Conservation (phyloP, 1,140 invertebrate genomes). For the Anoplolepis gracilipes region DNA sequence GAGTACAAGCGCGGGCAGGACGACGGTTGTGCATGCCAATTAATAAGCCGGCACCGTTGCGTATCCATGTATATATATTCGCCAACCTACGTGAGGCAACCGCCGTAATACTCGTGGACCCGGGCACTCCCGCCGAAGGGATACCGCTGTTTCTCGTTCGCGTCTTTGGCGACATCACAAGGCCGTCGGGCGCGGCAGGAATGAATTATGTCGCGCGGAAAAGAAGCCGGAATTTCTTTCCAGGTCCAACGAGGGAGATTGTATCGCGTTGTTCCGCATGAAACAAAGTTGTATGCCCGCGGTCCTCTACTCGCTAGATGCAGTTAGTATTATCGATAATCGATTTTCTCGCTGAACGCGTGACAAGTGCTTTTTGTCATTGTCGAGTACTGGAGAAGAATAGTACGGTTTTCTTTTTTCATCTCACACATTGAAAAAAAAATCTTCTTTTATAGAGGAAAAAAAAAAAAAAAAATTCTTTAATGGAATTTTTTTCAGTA, state of each 20-base stretch:
- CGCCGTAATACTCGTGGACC: not conserved
- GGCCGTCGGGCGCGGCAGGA: not conserved
- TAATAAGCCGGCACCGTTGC: conserved; percentile 62
- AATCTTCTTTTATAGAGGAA: too few relatives aligned
- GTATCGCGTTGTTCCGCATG: not conserved
- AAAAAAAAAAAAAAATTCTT: not conserved
- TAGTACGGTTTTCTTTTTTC: not conserved
- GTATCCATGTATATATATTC: conserved; percentile 26
- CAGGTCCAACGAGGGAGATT: not conserved
- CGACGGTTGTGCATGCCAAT: conserved; percentile 63
- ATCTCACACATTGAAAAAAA: too few relatives aligned
- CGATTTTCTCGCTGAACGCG: too few relatives aligned
- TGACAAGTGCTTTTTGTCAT: too few relatives aligned
- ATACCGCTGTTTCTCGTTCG: conserved; percentile 25
- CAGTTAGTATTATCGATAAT: too few relatives aligned
- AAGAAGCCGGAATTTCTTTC: conserved; percentile 18
- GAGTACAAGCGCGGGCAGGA: conserved; percentile 65
- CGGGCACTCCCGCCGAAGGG: conserved; percentile 27
- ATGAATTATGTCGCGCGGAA: conserved; percentile 32
- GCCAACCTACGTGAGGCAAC: conserved; percentile 23
- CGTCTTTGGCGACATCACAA: not conserved
- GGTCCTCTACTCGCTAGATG: not conserved
- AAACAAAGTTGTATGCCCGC: not conserved
- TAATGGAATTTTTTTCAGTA: not conserved
- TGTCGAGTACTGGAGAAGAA: too few relatives aligned